Percentiles rank a stretch among this genome's conserved stretches.
These are phyloP conservation scores for Sebastes minor DNA, from an alignment of 2,797 vertebrate genomes.

Conservation along the genomic window DNA sequence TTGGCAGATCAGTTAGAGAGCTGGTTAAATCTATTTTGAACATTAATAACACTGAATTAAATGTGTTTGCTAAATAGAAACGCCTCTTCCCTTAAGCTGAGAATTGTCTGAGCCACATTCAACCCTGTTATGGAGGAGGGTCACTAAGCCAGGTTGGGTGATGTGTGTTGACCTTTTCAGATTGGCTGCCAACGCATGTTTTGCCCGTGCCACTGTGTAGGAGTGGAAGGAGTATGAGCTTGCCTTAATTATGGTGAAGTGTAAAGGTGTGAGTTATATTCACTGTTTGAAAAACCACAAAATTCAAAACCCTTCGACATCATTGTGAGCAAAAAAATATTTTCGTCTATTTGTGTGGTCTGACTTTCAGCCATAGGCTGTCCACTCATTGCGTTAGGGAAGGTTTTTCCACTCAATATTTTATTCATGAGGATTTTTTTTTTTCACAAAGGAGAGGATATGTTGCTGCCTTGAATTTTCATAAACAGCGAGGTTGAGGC, in stretches of 20 bases:
- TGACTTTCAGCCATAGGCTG: constrained; percentile 28
- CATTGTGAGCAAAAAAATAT: constrained; percentile 13
- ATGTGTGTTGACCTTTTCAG: not conserved
- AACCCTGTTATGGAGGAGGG: not conserved
- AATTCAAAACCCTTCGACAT: constrained; percentile 10
- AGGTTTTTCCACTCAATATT: constrained; percentile 54
- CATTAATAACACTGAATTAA: not conserved
- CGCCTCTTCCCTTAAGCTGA: not conserved
- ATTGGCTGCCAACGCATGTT: not conserved
- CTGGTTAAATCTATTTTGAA: constrained; percentile 21
- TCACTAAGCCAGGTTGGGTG: not conserved
- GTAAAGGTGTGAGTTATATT: not conserved
- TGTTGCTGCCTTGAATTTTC: constrained; percentile 69
- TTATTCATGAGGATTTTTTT: constrained; percentile 68
- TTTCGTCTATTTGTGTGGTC: constrained; percentile 20
- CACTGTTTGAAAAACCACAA: constrained; percentile 3
- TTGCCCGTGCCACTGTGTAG: not conserved
- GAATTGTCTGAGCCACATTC: not conserved
- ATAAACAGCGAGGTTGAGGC: constrained; percentile 70
- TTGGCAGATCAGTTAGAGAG: constrained; percentile 22
- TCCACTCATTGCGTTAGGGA: constrained; percentile 12
- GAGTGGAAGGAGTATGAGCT: not conserved
- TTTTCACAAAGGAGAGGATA: constrained; percentile 56
- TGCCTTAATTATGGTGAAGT: not conserved
- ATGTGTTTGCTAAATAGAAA: not conserved